Conservation (phyloP, 2,113 vertebrate species). For the Paradoxurus hermaphroditus region DNA sequence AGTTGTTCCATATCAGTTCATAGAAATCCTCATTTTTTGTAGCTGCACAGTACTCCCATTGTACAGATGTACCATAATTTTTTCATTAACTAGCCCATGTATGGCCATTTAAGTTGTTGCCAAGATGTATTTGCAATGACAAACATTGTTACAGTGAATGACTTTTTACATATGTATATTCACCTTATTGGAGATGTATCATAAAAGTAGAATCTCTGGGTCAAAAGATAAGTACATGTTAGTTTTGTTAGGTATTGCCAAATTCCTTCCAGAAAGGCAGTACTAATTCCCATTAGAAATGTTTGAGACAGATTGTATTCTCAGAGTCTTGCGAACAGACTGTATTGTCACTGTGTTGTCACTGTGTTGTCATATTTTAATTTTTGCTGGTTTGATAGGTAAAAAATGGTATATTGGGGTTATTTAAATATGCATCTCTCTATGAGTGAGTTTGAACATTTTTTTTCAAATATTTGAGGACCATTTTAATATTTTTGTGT, state of each 20-base stretch:
- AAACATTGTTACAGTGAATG: not conserved
- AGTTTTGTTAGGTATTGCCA: not conserved
- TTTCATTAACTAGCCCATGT: not conserved
- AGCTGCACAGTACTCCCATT: not conserved
- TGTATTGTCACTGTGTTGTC: too few relatives aligned
- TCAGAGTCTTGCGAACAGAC: not conserved
- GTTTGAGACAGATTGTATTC: not conserved
- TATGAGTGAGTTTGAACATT: not conserved
- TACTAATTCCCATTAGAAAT: not conserved
- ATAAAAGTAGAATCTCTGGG: not conserved
- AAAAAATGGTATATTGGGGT: not conserved
- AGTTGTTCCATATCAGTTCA: not conserved
- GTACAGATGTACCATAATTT: not conserved
- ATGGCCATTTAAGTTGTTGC: not conserved
- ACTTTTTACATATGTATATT: not conserved
- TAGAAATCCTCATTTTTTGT: not conserved
- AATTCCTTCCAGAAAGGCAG: not conserved
- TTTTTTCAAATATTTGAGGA: not conserved
- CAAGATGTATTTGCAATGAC: not conserved
- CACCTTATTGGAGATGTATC: not conserved
- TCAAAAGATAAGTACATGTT: not conserved
- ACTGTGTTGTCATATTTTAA: too few relatives aligned
- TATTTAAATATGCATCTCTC: not conserved
- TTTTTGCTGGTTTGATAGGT: not conserved
- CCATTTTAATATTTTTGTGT: not conserved